Conservation (phyloP, 2,113 vertebrate species). For the Callospermophilus lateralis region DNA sequence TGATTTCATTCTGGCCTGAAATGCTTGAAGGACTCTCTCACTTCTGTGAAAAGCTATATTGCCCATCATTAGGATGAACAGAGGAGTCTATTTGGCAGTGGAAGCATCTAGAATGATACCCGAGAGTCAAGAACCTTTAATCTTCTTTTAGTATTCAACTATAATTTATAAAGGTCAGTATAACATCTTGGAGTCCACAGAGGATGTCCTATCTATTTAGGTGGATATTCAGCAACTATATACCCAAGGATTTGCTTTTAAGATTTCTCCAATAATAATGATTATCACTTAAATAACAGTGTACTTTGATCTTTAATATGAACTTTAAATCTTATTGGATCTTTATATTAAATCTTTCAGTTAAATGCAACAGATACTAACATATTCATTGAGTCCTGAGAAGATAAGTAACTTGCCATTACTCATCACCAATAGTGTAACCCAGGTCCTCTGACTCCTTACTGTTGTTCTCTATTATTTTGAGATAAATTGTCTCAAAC, state of each 20-base stretch:
- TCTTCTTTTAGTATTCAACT: background rate
- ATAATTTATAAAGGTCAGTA: background rate
- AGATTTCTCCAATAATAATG: background rate
- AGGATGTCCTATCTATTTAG: background rate
- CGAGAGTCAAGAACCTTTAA: background rate
- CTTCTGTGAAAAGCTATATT: background rate
- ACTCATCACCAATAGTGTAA: too few relatives aligned
- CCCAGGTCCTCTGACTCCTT: too few relatives aligned
- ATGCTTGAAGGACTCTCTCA: background rate
- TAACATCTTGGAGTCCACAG: background rate
- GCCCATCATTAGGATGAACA: background rate
- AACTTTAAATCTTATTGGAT: constrained; percentile 31
- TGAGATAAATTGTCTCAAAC: background rate
- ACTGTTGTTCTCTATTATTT: too few relatives aligned
- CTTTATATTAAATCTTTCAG: background rate
- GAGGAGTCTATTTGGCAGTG: background rate
- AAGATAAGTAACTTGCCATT: background rate
- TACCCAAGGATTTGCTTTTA: background rate
- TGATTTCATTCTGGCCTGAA: background rate
- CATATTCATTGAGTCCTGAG: background rate
- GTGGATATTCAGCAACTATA: background rate
- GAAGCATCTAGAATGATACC: background rate
- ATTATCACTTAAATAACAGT: constrained; percentile 16
- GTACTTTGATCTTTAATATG: background rate
- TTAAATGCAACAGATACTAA: background rate